Conservation (phyloP, 2,113 vertebrate genomes). For the Ursus arctos region DNA sequence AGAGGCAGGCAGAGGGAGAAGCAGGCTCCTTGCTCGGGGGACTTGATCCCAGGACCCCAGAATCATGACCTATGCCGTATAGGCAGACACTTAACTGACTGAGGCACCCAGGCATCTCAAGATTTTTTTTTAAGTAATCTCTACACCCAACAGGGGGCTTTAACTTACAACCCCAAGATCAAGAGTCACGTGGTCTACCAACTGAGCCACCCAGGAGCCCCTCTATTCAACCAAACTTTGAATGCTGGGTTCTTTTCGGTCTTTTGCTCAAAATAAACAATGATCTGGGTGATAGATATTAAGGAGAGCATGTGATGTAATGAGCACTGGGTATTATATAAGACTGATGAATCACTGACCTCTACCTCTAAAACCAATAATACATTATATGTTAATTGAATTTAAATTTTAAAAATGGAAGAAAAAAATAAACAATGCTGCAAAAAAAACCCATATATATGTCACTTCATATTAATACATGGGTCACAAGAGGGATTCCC, state of each 20-base stretch:
- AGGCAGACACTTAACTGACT: not conserved
- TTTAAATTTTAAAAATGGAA: too few species aligned
- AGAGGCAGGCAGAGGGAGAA: not conserved
- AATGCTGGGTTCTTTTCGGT: not conserved
- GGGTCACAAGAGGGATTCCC: not conserved
- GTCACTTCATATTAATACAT: not conserved
- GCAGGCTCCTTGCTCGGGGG: not conserved
- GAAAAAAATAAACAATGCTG: not conserved
- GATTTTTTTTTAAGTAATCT: not conserved
- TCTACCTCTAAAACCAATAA: too few species aligned
- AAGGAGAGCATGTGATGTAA: too few species aligned
- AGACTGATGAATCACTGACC: too few species aligned
- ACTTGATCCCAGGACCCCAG: not conserved
- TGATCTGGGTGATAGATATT: too few species aligned
- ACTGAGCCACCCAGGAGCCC: not conserved
- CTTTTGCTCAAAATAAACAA: not conserved
- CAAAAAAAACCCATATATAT: not conserved
- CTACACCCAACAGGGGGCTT: not conserved
- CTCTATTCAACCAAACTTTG: not conserved
- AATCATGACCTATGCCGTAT: not conserved
- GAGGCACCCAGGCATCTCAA: not conserved
- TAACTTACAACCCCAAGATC: not conserved
- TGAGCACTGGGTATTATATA: too few species aligned
- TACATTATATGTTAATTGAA: too few species aligned
- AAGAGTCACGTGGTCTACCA: not conserved